These are phyloP conservation scores for Goniozus legneri DNA, from an alignment of 1,140 invertebrate genomes.

Conservation along the genomic window DNA sequence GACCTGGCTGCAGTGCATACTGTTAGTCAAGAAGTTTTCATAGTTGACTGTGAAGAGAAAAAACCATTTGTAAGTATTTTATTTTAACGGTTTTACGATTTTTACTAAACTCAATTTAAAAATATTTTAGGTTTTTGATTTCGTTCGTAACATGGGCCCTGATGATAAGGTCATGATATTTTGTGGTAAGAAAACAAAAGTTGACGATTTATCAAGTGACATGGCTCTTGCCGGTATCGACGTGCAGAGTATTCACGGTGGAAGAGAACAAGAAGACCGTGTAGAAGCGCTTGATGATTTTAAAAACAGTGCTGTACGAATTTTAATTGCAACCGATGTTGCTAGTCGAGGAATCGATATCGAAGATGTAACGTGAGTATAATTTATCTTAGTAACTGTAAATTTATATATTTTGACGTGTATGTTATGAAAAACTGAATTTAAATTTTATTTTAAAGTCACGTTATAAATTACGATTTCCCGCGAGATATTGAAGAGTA, in stretches of 20 bases:
- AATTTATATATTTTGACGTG: not conserved
- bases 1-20: slow-evolving; percentile 82
- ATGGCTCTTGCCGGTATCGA: slow-evolving; percentile 64
- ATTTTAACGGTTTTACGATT: too few relatives aligned
- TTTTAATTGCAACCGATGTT: slow-evolving; percentile 93
- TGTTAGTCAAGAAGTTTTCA: slow-evolving; percentile 72
- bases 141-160: slow-evolving; percentile 66
- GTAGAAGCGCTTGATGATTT: slow-evolving; percentile 83
- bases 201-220: slow-evolving; percentile 78
- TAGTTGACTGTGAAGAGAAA: slow-evolving; percentile 74
- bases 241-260: slow-evolving; percentile 83
- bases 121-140: slow-evolving; percentile 7
- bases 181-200: slow-evolving; percentile 77
- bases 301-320: slow-evolving; percentile 67
- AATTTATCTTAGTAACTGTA: not conserved
- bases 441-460: slow-evolving; percentile 51
- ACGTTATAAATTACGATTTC: slow-evolving; percentile 87
- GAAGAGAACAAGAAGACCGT: slow-evolving; percentile 80
- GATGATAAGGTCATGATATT: slow-evolving; percentile 86
- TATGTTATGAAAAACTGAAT: too few relatives aligned
- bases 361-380: slow-evolving; percentile 80
- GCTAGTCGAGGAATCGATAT: slow-evolving; percentile 91
- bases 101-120: too few relatives aligned
- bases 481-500: slow-evolving; percentile 89
- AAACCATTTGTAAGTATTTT: too few relatives aligned